Evolutionary conservation across 2,888 invertebrate genomes (phyloP).

Genomic region (Clostera curtula): DNA sequence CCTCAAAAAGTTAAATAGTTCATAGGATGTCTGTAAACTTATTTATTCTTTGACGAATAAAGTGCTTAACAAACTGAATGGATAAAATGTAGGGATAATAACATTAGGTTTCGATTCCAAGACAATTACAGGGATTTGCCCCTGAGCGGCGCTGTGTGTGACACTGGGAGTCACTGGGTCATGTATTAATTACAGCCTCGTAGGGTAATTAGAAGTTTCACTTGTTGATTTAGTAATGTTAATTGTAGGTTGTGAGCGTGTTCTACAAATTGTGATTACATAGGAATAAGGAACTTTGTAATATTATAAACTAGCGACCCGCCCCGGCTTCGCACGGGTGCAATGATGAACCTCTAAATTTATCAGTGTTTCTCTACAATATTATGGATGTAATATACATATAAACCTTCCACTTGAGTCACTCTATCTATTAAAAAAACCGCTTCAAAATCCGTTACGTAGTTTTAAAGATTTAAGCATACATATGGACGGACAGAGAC

Average conservation of each 20-base stretch:
- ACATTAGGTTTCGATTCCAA: conserved; percentile 34
- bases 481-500: too few relatives aligned
- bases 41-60: conserved; percentile 38
- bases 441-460: too few relatives aligned
- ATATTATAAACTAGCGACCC: neutral
- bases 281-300: neutral
- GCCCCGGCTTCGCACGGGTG: too few relatives aligned
- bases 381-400: too few relatives aligned
- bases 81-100: conserved; percentile 38
- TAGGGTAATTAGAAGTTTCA: conserved; percentile 23
- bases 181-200: conserved; percentile 45
- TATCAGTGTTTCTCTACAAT: too few relatives aligned
- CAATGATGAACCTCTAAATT: too few relatives aligned
- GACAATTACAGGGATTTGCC: conserved; percentile 41
- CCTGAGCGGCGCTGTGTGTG: conserved; percentile 33
- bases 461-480: too few relatives aligned
- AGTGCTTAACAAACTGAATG: conserved; percentile 40
- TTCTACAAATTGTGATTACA: neutral
- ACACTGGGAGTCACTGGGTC: conserved; percentile 46
- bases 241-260: conserved; percentile 38
- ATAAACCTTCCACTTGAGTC: too few relatives aligned
- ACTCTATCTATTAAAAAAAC: too few relatives aligned
- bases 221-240: conserved; percentile 45
- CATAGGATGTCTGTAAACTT: too few relatives aligned
- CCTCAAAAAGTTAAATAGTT: too few relatives aligned